Percentiles rank a stretch among this genome's conserved stretches.
These are phyloP conservation scores for Nannoperca obscura DNA, from an alignment of 2,797 vertebrate genomes.

Conservation along the genomic window DNA sequence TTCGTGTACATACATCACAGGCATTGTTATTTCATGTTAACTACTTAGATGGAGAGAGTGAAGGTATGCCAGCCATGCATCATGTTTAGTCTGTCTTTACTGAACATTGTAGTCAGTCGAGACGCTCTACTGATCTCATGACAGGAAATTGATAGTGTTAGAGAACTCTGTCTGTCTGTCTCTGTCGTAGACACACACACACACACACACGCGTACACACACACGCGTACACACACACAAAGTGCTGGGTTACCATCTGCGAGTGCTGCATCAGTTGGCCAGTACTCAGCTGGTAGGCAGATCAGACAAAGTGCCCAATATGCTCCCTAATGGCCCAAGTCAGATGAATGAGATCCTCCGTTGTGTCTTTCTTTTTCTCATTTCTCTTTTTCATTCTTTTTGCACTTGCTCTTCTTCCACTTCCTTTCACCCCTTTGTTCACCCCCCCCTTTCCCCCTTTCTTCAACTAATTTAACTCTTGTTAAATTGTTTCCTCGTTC, in stretches of 20 bases:
- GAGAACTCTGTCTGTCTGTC: constrained; percentile 58
- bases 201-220: background rate
- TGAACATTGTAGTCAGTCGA: constrained; percentile 57
- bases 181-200: constrained; percentile 17
- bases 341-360: constrained; percentile 76
- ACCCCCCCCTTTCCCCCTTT: constrained; percentile 5
- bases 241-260: constrained; percentile 82
- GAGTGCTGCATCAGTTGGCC: constrained; percentile 80
- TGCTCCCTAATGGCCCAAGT: constrained; percentile 84
- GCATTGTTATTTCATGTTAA: constrained; percentile 30
- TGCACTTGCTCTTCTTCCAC: constrained; percentile 35
- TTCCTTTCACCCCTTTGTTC: constrained; percentile 45
- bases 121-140: constrained; percentile 52
- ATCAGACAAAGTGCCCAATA: constrained; percentile 86
- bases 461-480: constrained; percentile 56
- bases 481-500: constrained; percentile 53
- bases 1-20: constrained; percentile 2
- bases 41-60: constrained; percentile 29
- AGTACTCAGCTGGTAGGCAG: constrained; percentile 82
- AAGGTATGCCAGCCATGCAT: constrained; percentile 49
- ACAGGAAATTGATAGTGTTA: constrained; percentile 68
- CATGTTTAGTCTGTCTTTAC: constrained; percentile 49
- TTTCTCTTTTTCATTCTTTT: constrained; percentile 38
- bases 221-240: constrained; percentile 38
- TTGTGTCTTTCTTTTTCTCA: constrained; percentile 51